Conservation (phyloP, 1,140 invertebrate species). For the Tachypleus tridentatus region DNA sequence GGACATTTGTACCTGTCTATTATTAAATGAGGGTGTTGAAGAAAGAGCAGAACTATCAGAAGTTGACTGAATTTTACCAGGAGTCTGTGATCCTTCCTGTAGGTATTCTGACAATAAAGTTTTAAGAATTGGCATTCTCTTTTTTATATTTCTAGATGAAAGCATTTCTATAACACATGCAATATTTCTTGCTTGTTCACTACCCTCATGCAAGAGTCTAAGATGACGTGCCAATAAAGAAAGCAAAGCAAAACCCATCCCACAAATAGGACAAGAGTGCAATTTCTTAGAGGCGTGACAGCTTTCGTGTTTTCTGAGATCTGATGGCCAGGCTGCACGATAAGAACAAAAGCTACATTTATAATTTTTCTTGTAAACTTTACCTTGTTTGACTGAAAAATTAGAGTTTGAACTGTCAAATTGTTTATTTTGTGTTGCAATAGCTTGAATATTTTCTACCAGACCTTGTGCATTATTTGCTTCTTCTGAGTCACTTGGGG, state of each 20-base stretch:
- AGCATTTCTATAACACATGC: slow-evolving; percentile 13
- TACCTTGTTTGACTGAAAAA: slow-evolving; percentile 39
- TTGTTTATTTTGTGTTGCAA: background rate
- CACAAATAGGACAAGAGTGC: slow-evolving; percentile 20
- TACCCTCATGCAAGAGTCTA: slow-evolving; percentile 13
- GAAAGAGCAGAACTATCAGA: slow-evolving; percentile 1
- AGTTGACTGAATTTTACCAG: slow-evolving; percentile 4
- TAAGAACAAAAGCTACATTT: slow-evolving; percentile 41
- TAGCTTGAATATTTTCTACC: background rate
- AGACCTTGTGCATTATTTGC: slow-evolving; percentile 8
- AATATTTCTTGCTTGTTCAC: slow-evolving; percentile 16
- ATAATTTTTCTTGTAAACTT: slow-evolving; percentile 35
- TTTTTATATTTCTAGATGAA: background rate
- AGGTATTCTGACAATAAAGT: background rate
- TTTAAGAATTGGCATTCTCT: background rate
- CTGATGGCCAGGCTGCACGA: slow-evolving; percentile 42
- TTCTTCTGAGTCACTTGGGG: slow-evolving; percentile 6
- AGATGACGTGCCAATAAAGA: slow-evolving; percentile 17
- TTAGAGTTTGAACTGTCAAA: slow-evolving; percentile 20
- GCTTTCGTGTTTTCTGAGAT: slow-evolving; percentile 37
- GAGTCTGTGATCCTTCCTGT: background rate
- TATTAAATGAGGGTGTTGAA: slow-evolving; percentile 2
- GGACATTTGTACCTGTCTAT: slow-evolving; percentile 8
- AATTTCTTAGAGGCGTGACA: slow-evolving; percentile 14
- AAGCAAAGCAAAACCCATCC: slow-evolving; percentile 17